A percentile compares a stretch with the other conserved stretches of the same genome.
phyloP scores from a whole-genome alignment of 2,888 invertebrate species.

The Ariolimax columbianus region DNA sequence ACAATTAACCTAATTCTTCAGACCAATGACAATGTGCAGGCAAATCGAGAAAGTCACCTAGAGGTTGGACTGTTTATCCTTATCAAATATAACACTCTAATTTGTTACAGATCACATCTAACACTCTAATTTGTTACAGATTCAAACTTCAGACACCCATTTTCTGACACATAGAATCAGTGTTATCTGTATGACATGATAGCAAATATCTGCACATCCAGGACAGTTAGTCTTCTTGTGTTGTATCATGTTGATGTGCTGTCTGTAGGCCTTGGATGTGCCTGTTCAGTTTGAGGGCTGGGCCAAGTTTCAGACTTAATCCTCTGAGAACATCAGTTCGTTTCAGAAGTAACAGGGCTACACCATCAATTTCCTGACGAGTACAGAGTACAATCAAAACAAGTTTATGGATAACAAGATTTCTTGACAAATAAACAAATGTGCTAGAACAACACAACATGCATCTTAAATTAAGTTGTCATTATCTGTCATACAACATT shows the following conservation, averaged over 20 bases:
- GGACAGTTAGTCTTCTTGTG: background rate
- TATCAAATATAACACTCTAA: too few species aligned
- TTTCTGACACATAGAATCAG: too few species aligned
- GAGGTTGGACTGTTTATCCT: too few species aligned
- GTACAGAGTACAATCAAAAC: background rate
- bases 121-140: too few species aligned
- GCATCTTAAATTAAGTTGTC: background rate
- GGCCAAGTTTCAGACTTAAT: conserved; percentile 90
- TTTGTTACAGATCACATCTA: too few species aligned
- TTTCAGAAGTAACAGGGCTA: conserved; percentile 89
- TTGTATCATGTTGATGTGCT: conserved; percentile 70
- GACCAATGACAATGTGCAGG: too few species aligned
- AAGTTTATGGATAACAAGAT: background rate
- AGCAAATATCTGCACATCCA: too few species aligned
- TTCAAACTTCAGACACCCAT: too few species aligned
- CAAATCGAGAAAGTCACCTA: too few species aligned
- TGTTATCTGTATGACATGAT: too few species aligned
- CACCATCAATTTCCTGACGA: conserved; percentile 92
- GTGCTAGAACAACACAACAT: background rate
- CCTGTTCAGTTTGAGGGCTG: conserved; percentile 90
- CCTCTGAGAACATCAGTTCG: conserved; percentile 90
- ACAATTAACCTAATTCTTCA: too few species aligned
- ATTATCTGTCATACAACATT: too few species aligned
- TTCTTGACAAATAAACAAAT: background rate
- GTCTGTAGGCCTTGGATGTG: conserved; percentile 90